Evolutionary conservation across 1,140 invertebrate species (phyloP), one percentile per base, ranked within the genome.

Genomic region (Sarcophaga peregrina): DNA sequence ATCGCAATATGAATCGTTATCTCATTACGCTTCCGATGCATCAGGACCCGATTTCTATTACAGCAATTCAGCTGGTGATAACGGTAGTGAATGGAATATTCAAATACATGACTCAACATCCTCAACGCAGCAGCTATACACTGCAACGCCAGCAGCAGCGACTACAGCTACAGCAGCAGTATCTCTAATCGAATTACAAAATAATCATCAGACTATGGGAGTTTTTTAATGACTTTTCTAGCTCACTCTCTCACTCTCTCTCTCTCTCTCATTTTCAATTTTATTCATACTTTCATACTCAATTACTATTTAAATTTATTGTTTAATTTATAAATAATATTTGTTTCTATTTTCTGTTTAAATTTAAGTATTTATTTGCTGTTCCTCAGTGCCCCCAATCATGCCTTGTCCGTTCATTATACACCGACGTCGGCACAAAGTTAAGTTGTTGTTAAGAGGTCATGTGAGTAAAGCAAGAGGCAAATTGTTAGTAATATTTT

Each of bases 51-150:
- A 89, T 45, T 89, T 87, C 48, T 89, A 87, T 76, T 89, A 89
- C 81, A 89, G 86, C 86, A 89, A 89, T 54, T 85, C 87, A 75
- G 86, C 85, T 45, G 83, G 86, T 74, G 87, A 89, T 76, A 89
- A 89, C 74, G 75, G 82, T 20, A 85, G 84, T 48, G 75, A 78
- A 78, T 89, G 88, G 88, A 89, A 89, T 58, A 89, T 89, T 45
- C 87, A 89, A 83, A 83, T 89, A 86, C 25, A 37, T 4, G 86
- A 89, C 54, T 87, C 83, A 45, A 13, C 58, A 20, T 20, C 80
- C 8, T 52, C 75, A 20, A 9, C 8, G 8, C 62, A 68, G 7
- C n/a, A n/a, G 25, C 8, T 37, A 37, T 37, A 37, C 62, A 17
- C 17, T 68, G 62, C 25, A 37, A 37, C 62, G 20, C 58, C 58